A percentile compares a stretch with the other conserved stretches of the same genome.
Evolutionary conservation across 1,140 invertebrate genomes (phyloP).

Genomic region (Grapholita molesta): DNA sequence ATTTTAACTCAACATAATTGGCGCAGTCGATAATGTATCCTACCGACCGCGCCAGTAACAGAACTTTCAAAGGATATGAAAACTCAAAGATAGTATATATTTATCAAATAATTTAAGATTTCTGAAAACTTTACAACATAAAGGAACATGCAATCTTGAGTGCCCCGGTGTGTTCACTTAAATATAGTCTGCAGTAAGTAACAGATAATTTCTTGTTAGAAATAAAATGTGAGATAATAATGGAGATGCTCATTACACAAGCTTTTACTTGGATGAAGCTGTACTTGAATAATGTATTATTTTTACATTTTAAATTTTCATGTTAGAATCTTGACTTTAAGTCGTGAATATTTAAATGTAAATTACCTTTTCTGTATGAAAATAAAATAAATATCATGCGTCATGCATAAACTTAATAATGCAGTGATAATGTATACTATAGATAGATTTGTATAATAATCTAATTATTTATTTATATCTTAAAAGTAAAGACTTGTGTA

Average conservation of each 20-base stretch:
- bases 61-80: too few species aligned
- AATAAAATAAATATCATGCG: too few species aligned
- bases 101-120: neutral
- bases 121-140: neutral
- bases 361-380: neutral
- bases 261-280: neutral
- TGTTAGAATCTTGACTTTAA: too few species aligned
- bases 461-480: too few species aligned
- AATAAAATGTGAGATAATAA: neutral
- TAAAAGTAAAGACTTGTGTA: too few species aligned
- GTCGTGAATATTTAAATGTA: neutral
- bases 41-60: too few species aligned
- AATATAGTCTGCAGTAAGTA: neutral
- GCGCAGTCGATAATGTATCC: too few species aligned
- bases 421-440: too few species aligned
- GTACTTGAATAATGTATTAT: neutral
- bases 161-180: neutral
- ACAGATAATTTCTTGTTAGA: neutral
- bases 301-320: neutral
- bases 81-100: too few species aligned
- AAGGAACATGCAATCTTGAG: neutral
- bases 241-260: neutral
- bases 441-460: too few species aligned
- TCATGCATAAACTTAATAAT: too few species aligned
- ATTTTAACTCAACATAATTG: too few species aligned